phyloP scores from a whole-genome alignment of 1,140 invertebrate species.

The Megathymus violae region DNA sequence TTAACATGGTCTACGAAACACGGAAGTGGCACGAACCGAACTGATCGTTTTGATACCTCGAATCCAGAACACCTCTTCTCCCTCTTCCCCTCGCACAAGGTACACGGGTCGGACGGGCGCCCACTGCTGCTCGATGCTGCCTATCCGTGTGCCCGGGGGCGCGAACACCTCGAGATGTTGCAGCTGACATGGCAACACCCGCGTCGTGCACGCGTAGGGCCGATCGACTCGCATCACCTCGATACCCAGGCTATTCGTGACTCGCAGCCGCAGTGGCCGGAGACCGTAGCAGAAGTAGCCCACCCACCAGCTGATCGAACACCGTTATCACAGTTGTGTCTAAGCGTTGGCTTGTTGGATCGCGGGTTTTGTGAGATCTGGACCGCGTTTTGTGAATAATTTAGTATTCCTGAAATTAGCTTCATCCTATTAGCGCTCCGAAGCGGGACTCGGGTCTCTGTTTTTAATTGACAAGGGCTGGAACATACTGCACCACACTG shows the following conservation, averaged over 20 bases:
- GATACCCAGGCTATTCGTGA: conserved; percentile 48
- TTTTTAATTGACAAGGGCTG: too few relatives aligned
- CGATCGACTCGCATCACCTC: conserved; percentile 65
- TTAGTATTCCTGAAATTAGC: too few relatives aligned
- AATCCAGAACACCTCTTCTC: conserved; percentile 87
- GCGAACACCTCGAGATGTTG: conserved; percentile 64
- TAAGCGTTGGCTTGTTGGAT: too few relatives aligned
- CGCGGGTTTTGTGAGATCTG: too few relatives aligned
- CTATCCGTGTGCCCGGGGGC: conserved; percentile 83
- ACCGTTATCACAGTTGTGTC: too few relatives aligned
- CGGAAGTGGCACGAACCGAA: too few relatives aligned
- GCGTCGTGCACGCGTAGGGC: conserved; percentile 62
- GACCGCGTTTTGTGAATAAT: too few relatives aligned
- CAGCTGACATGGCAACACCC: conserved; percentile 65
- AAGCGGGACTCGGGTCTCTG: too few relatives aligned
- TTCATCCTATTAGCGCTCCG: too few relatives aligned
- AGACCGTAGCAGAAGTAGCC: conserved; percentile 72
- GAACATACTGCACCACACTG: too few relatives aligned
- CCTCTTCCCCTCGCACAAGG: conserved; percentile 86
- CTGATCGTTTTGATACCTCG: too few relatives aligned
- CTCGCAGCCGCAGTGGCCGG: conserved; percentile 59
- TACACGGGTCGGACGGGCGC: conserved; percentile 87
- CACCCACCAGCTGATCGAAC: conserved; percentile 62
- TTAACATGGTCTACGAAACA: too few relatives aligned
- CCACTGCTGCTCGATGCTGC: conserved; percentile 90